Conservation (phyloP, 2,888 invertebrate species). For the Lycaena phlaeas region DNA sequence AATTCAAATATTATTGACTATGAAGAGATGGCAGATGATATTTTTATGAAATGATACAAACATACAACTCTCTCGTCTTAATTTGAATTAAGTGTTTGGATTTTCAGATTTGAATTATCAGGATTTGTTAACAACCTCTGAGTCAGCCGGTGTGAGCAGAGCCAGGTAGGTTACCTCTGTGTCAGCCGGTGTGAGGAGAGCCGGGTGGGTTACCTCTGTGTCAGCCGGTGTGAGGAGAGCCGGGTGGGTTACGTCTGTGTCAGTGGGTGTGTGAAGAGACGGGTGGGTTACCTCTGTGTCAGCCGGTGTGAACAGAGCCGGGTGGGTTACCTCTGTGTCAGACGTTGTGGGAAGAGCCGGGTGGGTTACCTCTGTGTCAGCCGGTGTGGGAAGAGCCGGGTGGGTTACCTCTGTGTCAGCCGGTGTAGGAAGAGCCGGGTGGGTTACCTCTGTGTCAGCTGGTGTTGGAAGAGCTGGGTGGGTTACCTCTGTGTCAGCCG, state of each 20-base stretch:
- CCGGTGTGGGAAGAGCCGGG: too few species aligned
- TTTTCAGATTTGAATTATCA: too few species aligned
- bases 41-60: too few species aligned
- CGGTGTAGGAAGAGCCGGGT: too few species aligned
- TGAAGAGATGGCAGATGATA: too few species aligned
- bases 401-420: too few species aligned
- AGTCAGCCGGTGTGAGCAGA: too few species aligned
- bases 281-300: constrained; percentile 84
- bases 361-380: constrained; percentile 69
- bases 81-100: too few species aligned
- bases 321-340: constrained; percentile 86
- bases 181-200: constrained; percentile 90
- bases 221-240: constrained; percentile 87
- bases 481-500: constrained; percentile 89
- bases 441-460: constrained; percentile 88
- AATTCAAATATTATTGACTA: too few species aligned
- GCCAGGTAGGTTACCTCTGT: constrained; percentile 76
- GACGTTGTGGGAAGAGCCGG: constrained; percentile 83
- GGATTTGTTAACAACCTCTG: too few species aligned
- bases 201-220: constrained; percentile 82
- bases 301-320: constrained; percentile 86
- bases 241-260: constrained; percentile 85
- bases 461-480: constrained; percentile 80
- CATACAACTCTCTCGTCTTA: too few species aligned
- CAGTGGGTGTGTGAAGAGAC: constrained; percentile 84